A percentile compares a stretch with the other conserved stretches of the same genome.
Evolutionary conservation across 2,113 vertebrate genomes (phyloP).

Genomic region (Nestor notabilis): DNA sequence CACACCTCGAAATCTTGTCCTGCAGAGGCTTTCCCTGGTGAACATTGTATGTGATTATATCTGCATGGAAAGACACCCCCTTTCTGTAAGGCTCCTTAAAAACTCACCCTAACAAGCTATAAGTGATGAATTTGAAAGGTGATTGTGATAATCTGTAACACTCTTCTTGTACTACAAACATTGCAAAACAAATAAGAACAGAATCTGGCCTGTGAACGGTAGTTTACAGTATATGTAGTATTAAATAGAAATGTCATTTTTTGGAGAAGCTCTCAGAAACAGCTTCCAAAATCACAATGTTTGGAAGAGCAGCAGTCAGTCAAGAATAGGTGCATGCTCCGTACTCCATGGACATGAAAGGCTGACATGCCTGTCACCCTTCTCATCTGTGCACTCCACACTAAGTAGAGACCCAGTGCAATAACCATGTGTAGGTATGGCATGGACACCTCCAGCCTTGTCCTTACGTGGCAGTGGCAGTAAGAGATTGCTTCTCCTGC

Average conservation of each 20-base stretch:
- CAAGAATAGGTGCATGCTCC: neutral
- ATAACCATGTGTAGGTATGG: no score
- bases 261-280: neutral
- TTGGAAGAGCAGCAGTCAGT: neutral
- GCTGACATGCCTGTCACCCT: neutral
- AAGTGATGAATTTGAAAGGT: slow-evolving; percentile 10
- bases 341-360: neutral
- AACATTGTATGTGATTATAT: neutral
- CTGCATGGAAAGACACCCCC: neutral
- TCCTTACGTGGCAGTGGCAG: neutral
- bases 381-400: accelerated
- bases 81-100: neutral
- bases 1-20: neutral
- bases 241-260: neutral
- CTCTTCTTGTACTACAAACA: neutral
- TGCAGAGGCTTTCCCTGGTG: neutral
- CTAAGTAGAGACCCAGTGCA: neutral
- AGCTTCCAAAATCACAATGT: neutral
- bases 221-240: neutral
- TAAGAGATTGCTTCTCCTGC: neutral
- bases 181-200: neutral
- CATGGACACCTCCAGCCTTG: neutral
- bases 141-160: slow-evolving; percentile 8
- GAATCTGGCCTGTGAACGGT: neutral
- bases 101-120: neutral